Evolutionary conservation across 2,113 vertebrate genomes (phyloP), one percentile per base, ranked within the genome.

Genomic region (Rostratula benghalensis): DNA sequence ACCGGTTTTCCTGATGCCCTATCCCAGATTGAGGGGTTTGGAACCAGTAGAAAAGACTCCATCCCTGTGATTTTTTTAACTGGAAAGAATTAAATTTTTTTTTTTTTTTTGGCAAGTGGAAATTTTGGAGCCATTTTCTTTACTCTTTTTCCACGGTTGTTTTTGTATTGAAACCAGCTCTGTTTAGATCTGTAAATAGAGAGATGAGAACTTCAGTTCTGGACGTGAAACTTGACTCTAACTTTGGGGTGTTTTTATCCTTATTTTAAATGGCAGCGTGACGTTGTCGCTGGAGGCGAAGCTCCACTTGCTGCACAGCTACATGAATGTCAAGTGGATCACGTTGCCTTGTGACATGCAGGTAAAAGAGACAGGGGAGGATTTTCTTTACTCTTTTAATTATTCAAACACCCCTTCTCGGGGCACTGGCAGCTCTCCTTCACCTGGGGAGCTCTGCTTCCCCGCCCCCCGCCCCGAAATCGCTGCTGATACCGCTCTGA

Each of bases 281-380:
- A 98, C 99, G 1, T 96, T 99, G 4, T 99, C 99, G 0, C 94
- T 99, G 97, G 99, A 99, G 86, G 99, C 99, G 13, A 99, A 99
- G 89, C 97, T 99, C 86, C 98, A 99, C 92, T 95, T 99, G 97
- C 97, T 99, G 84, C 99, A 99, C 97, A 98, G 98, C 98, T 99
- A 99, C 98, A 99, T 99, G 99, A 99, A 97, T 7, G 98, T 99
- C 19, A 98, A 98, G 23, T 99, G 99, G 99, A 98, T 99, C 94
- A 98, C 99, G 0, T 96, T 99, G 95, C 98, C 99, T 31, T 98
- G 98, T 25, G 99, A 99, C 91, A 98, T 89, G 56, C 99, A 98
- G 97, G 98, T 98, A 82, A 95, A 37, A 43, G 60, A 45, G 30
- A 33, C 51, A 7, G 2, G 5, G 27, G n/a, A 20, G 13, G 3